Evolutionary conservation across 2,113 vertebrate genomes (phyloP), one percentile per base, ranked within the genome.

Genomic region (Hyperopisus bebe): DNA sequence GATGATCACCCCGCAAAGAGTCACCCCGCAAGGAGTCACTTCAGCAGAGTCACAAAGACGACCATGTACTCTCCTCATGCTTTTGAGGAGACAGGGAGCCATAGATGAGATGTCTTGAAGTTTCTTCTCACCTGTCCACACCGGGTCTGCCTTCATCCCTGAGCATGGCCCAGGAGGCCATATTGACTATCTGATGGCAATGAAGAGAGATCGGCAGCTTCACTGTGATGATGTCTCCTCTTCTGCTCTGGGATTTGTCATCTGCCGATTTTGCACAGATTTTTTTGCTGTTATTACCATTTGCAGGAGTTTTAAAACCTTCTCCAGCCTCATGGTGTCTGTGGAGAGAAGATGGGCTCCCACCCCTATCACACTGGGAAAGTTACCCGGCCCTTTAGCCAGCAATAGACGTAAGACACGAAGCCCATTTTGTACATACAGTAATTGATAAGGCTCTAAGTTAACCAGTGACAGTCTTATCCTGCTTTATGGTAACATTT

Each of bases 401-500:
- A n/a, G 8, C 42, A 55, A 89, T 83, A 3, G 31, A 1, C 55
- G 3, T 5, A 44, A 31, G 15, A n/a, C 24, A 87, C 47, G 11
- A 90, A 74, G 62, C 58, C 44, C 31, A 47, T 53, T 83, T 87
- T 77, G 19, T 77, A 7, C 39, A 70, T 83, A 50, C 85, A 87
- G 31, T 90, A 39, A 87, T 92, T 88, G 90, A 88, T 88, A 80
- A 35, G 77, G 9, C 82, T 66, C 27, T 42, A 87, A n/a, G 90
- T 91, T 93, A 89, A 90, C 86, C 58, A 89, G 66, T 90, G 89
- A 91, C 50, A 50, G 77, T 89, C 53, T 90, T 92, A 90, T 93
- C 87, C 24, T 62, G 11, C 58, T 91, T 89, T 91, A 90, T 86
- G 35, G 80, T 44, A 24, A 47, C 53, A 89, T 92, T 90, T 90